Conservation (phyloP, 1,140 invertebrate species). For the Drosophila sproati region DNA sequence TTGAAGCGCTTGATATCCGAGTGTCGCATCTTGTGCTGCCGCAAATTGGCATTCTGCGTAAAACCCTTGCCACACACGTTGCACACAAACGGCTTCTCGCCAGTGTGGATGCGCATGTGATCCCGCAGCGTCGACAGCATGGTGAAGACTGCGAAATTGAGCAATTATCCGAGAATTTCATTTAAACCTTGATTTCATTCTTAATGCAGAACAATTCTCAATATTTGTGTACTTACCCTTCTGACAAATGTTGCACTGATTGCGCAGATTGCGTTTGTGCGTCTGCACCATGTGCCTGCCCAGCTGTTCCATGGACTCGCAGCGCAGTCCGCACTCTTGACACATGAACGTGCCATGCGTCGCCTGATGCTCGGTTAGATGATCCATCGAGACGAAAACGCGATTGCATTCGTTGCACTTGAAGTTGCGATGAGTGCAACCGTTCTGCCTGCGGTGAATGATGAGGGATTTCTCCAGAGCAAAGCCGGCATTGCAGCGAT, state of each 20-base stretch:
- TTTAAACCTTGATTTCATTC: background rate
- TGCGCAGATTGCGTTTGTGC: conserved; percentile 86
- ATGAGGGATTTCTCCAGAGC: conserved; percentile 68
- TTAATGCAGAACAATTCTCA: background rate
- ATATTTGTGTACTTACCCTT: conserved; percentile 83
- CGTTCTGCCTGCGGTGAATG: conserved; percentile 63
- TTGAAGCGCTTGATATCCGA: conserved; percentile 86
- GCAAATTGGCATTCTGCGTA: conserved; percentile 86
- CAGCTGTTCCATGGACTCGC: conserved; percentile 81
- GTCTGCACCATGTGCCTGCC: conserved; percentile 84
- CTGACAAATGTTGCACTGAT: conserved; percentile 86
- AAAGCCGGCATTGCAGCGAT: conserved; percentile 77
- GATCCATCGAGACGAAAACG: conserved; percentile 85
- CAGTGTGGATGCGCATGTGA: conserved; percentile 84
- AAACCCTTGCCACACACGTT: conserved; percentile 84
- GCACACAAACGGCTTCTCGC: conserved; percentile 84
- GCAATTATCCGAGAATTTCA: background rate
- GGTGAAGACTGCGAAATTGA: conserved; percentile 80
- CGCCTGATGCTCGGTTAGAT: conserved; percentile 82
- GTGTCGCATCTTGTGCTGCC: conserved; percentile 86
- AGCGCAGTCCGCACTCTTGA: conserved; percentile 77
- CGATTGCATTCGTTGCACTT: conserved; percentile 71
- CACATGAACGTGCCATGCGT: conserved; percentile 66
- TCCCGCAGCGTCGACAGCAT: conserved; percentile 86
- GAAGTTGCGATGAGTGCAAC: conserved; percentile 71